These are phyloP conservation scores for Brachyhypopomus occidentalis DNA, from an alignment of 2,113 vertebrate genomes.

Conservation along the genomic window DNA sequence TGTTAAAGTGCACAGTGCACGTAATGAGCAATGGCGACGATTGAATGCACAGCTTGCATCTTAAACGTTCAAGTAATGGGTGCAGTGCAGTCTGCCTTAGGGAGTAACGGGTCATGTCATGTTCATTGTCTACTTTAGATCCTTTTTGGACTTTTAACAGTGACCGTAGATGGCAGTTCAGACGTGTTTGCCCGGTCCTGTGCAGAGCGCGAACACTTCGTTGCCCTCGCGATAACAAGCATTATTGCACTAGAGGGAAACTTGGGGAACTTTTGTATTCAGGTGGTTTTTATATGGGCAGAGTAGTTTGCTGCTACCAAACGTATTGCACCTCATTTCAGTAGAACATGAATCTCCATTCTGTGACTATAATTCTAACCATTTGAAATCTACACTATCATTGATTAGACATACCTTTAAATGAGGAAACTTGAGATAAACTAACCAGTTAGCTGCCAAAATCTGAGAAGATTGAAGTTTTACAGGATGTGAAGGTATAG, in stretches of 20 bases:
- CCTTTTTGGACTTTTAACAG: constrained; percentile 9
- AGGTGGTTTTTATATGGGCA: neutral
- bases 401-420: neutral
- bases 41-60: too few relatives aligned
- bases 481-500: neutral
- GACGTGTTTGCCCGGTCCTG: neutral
- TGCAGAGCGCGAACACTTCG: neutral
- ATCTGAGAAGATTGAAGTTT: neutral
- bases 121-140: neutral
- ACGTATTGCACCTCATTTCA: neutral
- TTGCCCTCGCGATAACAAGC: neutral
- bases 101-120: too few relatives aligned
- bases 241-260: neutral
- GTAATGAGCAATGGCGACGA: too few relatives aligned
- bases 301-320: neutral
- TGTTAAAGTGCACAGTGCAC: too few relatives aligned
- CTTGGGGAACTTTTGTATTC: neutral
- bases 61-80: too few relatives aligned
- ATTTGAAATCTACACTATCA: neutral
- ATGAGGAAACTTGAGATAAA: neutral
- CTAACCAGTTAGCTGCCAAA: neutral
- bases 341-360: neutral
- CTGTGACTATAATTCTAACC: neutral
- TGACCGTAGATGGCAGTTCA: neutral
- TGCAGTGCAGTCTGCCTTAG: too few relatives aligned